Evolutionary conservation across 2,797 vertebrate species (phyloP), one percentile per base, ranked within the genome.

Genomic region (Brotula barbata): DNA sequence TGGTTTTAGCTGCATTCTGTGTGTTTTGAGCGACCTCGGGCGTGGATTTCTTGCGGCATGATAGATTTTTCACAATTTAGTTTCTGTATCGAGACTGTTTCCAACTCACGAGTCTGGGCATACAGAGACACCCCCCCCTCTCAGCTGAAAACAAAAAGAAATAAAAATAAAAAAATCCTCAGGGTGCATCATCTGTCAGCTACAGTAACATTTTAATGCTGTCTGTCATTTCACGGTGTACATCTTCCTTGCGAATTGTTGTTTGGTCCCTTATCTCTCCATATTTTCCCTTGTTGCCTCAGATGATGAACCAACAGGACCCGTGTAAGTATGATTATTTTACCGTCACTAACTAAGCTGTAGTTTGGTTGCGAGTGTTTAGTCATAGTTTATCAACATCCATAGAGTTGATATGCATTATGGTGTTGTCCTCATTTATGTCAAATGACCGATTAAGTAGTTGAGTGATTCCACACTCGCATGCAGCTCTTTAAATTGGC

Each of bases 261-360:
- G 68, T 15, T 68, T 44, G 73, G 77, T 39, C 81, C 62, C 51
- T 83, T 49, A 80, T 81, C 88, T 90, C 81, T 92, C 85, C 63
- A 78, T 75, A 73, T 88, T 22, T 89, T 71, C 79, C 81, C 72
- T 78, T 73, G 64, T 62, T 81, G 75, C 87, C 64, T 78, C 85
- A 98, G 97, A 98, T 62, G 97, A 98, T 76, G 96, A 98, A 89
- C 91, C 93, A 94, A 93, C 93, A 82, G 96, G 96, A 81, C 96
- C 96, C 88, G 92, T 95, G 97, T 99, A 91, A 98, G 97, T 92
- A 80, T 43, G 23, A 58, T 46, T 15, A n/a, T 60, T 58, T 68
- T 37, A 31, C 20, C 34, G 31, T 52, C 3, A 16, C 10, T 41
- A 42, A 15, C 28, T 19, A 59, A 6, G 47, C 19, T 66, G 15